phyloP scores from a whole-genome alignment of 2,797 vertebrate genomes.

The Lacerta bilineata region DNA sequence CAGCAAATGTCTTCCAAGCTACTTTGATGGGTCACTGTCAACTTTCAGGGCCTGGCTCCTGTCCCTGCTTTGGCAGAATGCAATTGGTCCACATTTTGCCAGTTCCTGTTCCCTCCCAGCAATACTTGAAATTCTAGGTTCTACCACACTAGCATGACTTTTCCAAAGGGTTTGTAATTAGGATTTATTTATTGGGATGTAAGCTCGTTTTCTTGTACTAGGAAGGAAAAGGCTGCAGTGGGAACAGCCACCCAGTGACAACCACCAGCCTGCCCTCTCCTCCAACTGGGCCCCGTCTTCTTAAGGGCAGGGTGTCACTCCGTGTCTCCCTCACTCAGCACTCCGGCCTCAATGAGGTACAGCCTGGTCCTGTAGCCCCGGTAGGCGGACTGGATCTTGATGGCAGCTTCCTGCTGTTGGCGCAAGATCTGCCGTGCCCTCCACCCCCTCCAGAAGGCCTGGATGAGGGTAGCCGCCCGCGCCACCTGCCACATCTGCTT shows the following conservation, averaged over 20 bases:
- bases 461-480: constrained; percentile 41
- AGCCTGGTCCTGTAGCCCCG: constrained; percentile 38
- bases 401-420: not conserved
- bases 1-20: not conserved
- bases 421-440: not conserved
- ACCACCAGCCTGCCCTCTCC: not conserved
- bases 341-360: constrained; percentile 1
- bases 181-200: constrained; percentile 15
- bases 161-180: not conserved
- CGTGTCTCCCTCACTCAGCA: constrained; percentile 3
- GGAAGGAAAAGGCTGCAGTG: not conserved
- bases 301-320: not conserved
- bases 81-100: not conserved
- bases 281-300: not conserved
- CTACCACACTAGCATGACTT: not conserved
- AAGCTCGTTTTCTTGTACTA: not conserved
- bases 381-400: constrained; percentile 43
- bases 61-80: not conserved
- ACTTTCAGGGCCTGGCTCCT: not conserved
- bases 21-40: not conserved
- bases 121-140: not conserved
- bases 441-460: constrained; percentile 47
- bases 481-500: constrained; percentile 37
- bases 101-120: not conserved
- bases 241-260: too few relatives aligned